These are phyloP conservation scores for Caenorhabditis sulstoni DNA, from an alignment of 2,888 invertebrate genomes.

Conservation along the genomic window DNA sequence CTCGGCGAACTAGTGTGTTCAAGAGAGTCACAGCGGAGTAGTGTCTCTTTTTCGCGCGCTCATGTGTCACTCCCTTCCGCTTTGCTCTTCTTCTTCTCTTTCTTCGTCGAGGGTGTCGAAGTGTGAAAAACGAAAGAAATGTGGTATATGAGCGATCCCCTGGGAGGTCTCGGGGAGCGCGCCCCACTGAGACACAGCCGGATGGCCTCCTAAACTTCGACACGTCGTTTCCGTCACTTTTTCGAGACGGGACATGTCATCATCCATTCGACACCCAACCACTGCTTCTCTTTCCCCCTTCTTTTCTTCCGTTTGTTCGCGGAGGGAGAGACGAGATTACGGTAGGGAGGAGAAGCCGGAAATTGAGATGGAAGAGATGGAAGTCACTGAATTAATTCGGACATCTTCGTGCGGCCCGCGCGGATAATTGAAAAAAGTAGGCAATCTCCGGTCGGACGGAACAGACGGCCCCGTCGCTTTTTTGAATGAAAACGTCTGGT, in stretches of 20 bases:
- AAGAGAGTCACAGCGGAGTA: too few species aligned
- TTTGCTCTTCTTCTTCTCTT: conserved; percentile 3
- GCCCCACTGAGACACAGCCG: background rate
- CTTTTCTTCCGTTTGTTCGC: background rate
- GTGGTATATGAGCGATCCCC: conserved; percentile 46
- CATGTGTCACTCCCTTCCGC: conserved; percentile 19
- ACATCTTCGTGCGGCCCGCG: too few species aligned
- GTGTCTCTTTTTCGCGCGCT: background rate
- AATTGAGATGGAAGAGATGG: background rate
- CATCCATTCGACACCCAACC: conserved; percentile 31
- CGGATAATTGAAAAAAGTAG: too few species aligned
- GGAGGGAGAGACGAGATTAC: background rate
- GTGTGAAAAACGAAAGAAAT: conserved; percentile 58
- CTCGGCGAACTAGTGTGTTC: too few species aligned
- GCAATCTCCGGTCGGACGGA: too few species aligned
- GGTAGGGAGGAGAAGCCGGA: background rate
- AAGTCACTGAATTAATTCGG: background rate
- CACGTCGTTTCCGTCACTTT: conserved; percentile 52
- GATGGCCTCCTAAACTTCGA: conserved; percentile 51
- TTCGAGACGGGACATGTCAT: conserved; percentile 49
- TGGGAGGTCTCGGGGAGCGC: conserved; percentile 10
- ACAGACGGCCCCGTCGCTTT: too few species aligned
- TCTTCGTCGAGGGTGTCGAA: conserved; percentile 37
- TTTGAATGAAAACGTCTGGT: too few species aligned
- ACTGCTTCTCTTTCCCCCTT: background rate